A percentile compares a stretch with the other conserved stretches of the same genome.
phyloP scores from a whole-genome alignment of 2,113 vertebrate genomes.

The Prionailurus bengalensis region DNA sequence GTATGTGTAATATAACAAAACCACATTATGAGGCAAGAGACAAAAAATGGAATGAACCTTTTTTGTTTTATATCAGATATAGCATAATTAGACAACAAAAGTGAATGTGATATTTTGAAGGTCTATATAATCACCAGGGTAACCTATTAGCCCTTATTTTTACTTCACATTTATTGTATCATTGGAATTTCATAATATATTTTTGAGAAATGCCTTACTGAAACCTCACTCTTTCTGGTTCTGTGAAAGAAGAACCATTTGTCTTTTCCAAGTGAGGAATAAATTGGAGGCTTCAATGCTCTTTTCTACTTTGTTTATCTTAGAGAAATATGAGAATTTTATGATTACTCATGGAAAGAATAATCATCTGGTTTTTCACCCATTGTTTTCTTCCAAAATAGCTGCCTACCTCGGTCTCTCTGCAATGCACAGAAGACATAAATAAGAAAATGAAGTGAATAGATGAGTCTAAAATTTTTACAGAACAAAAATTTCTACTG shows the following conservation, averaged over 20 bases:
- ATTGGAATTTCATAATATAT: not conserved
- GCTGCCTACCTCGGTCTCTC: not conserved
- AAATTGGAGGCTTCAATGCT: not conserved
- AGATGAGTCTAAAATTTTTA: not conserved
- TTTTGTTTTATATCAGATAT: not conserved
- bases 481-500: not conserved
- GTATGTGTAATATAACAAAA: slow-evolving; percentile 16
- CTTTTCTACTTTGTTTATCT: not conserved
- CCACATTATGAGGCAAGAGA: not conserved
- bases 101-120: not conserved
- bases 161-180: not conserved
- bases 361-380: not conserved
- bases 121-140: not conserved
- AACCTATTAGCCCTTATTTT: not conserved
- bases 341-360: not conserved
- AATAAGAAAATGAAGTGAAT: slow-evolving; percentile 22
- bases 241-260: not conserved
- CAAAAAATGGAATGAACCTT: not conserved
- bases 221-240: not conserved
- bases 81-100: not conserved
- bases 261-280: not conserved
- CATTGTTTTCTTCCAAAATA: slow-evolving; percentile 14
- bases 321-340: slow-evolving; percentile 26
- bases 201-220: not conserved
- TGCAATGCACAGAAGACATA: not conserved